These are phyloP conservation scores for Eupithecia centaureata DNA, from an alignment of 2,888 invertebrate species.

Conservation along the genomic window DNA sequence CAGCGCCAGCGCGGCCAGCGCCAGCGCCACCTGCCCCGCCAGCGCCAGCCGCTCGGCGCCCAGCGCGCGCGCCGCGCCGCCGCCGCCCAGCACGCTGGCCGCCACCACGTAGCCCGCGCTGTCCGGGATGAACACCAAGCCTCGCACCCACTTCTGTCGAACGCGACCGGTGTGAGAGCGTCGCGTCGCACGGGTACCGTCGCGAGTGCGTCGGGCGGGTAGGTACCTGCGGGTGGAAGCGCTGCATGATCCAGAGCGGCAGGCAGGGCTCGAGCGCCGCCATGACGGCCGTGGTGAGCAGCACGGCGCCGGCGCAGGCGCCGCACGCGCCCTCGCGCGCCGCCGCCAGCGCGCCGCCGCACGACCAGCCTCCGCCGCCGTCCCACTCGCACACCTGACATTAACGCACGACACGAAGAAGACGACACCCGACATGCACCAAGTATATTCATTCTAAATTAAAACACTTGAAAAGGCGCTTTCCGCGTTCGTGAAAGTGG, in stretches of 20 bases:
- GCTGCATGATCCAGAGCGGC: conserved; percentile 68
- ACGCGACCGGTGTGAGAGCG: too few relatives aligned
- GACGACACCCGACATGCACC: background rate
- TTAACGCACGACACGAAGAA: background rate
- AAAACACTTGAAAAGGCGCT: too few relatives aligned
- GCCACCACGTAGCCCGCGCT: conserved; percentile 71
- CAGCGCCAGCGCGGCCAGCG: conserved; percentile 61
- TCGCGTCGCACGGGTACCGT: too few relatives aligned
- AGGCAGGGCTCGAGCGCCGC: conserved; percentile 76
- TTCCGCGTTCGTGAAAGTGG: too few relatives aligned
- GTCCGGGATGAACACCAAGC: conserved; percentile 74
- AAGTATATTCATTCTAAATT: too few relatives aligned
- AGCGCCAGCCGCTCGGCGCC: conserved; percentile 69
- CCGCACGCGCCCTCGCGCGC: conserved; percentile 52
- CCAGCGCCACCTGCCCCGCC: conserved; percentile 63
- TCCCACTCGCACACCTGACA: background rate
- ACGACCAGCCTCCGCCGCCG: background rate
- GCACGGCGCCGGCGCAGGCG: conserved; percentile 70
- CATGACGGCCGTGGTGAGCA: conserved; percentile 73
- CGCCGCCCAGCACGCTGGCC: conserved; percentile 60
- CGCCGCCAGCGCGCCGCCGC: conserved; percentile 40
- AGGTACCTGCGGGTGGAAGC: conserved; percentile 58
- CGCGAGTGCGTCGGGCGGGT: too few relatives aligned
- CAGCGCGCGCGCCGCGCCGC: conserved; percentile 55
- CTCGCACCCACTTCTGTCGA: conserved; percentile 66